Evolutionary conservation across 2,888 invertebrate species (phyloP), one percentile per base, ranked within the genome.

Genomic region (Oscheius myriophilus): DNA sequence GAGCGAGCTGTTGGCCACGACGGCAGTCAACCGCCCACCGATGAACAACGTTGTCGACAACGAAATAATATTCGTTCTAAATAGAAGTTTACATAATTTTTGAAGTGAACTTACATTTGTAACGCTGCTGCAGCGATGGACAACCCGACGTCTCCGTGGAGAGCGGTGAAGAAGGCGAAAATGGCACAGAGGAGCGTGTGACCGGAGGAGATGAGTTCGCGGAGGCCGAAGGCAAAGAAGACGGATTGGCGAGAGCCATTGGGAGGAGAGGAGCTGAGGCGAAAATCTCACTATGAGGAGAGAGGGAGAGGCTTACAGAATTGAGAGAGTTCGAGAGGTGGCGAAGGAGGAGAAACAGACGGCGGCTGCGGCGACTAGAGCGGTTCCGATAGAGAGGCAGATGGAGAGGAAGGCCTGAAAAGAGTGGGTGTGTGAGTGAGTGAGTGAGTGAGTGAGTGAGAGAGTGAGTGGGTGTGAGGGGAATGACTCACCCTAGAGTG

Each of bases 291-390:
- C n/a, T n/a, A 0, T n/a, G 43, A n/a, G 39, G 21, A 21, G 11
- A n/a, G 21, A 43, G 42, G 21, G n/a, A 9, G 23, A 21, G 45
- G 52, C 63, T 51, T 53, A 63, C 63, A 42, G 43, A 16, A 53
- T 12, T 23, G 63, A 52, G 25, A 66, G 66, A 46, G 57, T 52
- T 25, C 58, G 43, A 7, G 66, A 66, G 46, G 66, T 66, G 25
- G 66, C 51, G 39, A 55, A 66, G 25, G 66, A 55, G 2, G 66
- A 55, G 66, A 66, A 66, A 49, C 55, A 66, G 33, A 66, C 52
- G 7, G 58, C 42, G 9, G 66, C 53, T 9, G 57, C 66, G 1
- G 66, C 21, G 12, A 66, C 51, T 7, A 66, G 39, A 1, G 66
- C 57, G 26, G 66, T 66, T 23, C 66, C 66, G 33, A 66, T 58